Evolutionary conservation across 2,797 vertebrate genomes (phyloP).

Genomic region (Emydoidea blandingii): DNA sequence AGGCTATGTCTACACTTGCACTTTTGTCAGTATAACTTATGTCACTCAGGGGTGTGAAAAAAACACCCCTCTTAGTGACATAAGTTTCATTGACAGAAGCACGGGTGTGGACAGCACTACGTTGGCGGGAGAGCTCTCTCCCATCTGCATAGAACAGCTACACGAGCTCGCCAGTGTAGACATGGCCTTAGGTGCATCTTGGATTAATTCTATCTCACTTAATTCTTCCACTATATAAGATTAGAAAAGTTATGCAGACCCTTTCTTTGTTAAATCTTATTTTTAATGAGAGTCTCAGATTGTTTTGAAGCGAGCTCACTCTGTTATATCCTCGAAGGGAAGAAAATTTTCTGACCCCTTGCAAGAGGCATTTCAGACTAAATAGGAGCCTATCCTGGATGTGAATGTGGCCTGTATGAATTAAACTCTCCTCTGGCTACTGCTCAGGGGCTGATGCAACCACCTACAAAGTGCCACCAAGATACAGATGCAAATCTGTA

Average conservation of each 20-base stretch:
- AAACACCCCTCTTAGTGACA: too few species aligned
- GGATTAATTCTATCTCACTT: neutral
- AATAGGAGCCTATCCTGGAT: neutral
- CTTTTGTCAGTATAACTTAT: too few species aligned
- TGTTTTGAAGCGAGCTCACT: neutral
- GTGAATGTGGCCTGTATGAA: too few species aligned
- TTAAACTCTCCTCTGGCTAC: slow-evolving; percentile 76
- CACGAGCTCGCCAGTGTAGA: too few species aligned
- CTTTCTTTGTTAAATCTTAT: neutral
- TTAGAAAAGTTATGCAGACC: fast-evolving
- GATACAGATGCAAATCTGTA: neutral
- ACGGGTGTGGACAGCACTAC: too few species aligned
- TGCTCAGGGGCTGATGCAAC: slow-evolving; percentile 69
- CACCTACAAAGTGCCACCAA: fast-evolving
- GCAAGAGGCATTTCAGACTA: neutral
- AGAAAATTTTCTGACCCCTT: neutral
- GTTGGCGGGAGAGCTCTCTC: too few species aligned
- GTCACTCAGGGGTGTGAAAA: too few species aligned
- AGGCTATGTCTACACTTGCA: too few species aligned
- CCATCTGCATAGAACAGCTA: too few species aligned
- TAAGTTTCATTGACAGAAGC: too few species aligned
- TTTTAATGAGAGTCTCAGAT: neutral
- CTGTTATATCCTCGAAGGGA: neutral
- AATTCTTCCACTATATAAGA: neutral
- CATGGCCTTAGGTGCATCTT: neutral